Conservation (phyloP, 2,113 vertebrate genomes). For the Etheostoma cragini region DNA sequence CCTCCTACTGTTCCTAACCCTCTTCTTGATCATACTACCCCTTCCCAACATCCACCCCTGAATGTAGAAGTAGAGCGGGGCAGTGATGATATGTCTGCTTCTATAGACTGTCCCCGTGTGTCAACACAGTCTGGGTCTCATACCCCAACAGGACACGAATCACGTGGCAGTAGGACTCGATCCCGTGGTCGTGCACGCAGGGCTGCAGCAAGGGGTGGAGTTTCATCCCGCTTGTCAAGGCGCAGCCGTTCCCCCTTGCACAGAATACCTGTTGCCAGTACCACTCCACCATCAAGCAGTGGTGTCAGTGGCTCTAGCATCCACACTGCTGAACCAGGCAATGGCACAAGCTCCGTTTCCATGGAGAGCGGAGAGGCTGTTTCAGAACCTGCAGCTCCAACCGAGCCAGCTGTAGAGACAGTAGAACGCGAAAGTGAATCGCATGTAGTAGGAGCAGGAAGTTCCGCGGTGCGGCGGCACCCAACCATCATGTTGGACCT, state of each 20-base stretch:
- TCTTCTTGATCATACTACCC: slow-evolving; percentile 58
- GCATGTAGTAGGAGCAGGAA: slow-evolving; percentile 74
- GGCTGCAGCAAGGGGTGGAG: slow-evolving; percentile 81
- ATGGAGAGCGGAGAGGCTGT: slow-evolving; percentile 73
- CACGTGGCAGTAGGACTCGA: slow-evolving; percentile 88
- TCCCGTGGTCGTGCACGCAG: slow-evolving; percentile 87
- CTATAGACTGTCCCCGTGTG: slow-evolving; percentile 75
- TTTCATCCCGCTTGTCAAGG: slow-evolving; percentile 85
- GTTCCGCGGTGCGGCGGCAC: slow-evolving; percentile 84
- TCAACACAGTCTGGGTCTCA: slow-evolving; percentile 66
- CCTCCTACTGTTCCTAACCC: slow-evolving; percentile 58
- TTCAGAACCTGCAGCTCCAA: slow-evolving; percentile 71
- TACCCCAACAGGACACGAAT: slow-evolving; percentile 65
- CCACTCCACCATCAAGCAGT: slow-evolving; percentile 53
- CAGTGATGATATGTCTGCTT: slow-evolving; percentile 63
- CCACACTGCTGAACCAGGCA: slow-evolving; percentile 55
- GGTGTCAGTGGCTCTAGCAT: slow-evolving; percentile 39
- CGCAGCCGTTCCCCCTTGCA: slow-evolving; percentile 91
- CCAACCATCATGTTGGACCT: slow-evolving; percentile 94
- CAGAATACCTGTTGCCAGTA: slow-evolving; percentile 68
- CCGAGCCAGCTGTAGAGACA: slow-evolving; percentile 80
- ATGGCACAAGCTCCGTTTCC: slow-evolving; percentile 70
- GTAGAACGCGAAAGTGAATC: slow-evolving; percentile 85
- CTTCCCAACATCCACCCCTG: slow-evolving; percentile 60
- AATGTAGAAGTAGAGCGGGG: slow-evolving; percentile 74